Evolutionary conservation across 2,113 vertebrate genomes (phyloP).

Genomic region (Neopipo cinnamomea): DNA sequence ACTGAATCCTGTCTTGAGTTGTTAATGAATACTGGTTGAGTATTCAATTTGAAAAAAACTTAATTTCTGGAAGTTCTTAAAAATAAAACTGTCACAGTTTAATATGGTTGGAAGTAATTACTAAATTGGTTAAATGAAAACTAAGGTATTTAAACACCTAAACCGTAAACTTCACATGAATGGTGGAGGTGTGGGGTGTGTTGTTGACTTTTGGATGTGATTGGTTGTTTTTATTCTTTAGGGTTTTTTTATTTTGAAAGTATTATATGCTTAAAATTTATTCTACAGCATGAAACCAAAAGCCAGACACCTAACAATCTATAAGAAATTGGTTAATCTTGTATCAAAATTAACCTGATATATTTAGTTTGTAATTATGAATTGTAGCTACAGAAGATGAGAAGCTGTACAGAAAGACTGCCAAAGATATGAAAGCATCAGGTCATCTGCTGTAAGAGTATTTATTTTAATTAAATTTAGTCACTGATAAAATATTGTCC

Average conservation of each 20-base stretch:
- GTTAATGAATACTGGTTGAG: neutral
- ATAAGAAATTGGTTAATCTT: neutral
- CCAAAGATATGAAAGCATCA: neutral
- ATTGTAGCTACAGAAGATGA: neutral
- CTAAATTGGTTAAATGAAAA: neutral
- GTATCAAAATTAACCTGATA: neutral
- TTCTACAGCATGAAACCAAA: neutral
- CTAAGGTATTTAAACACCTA: neutral
- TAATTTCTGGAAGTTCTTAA: neutral
- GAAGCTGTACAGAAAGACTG: neutral
- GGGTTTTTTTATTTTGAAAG: neutral
- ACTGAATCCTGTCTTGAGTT: neutral
- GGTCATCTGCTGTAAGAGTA: neutral
- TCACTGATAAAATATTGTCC: neutral
- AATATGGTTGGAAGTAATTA: neutral
- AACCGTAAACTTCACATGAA: neutral
- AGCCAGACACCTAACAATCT: neutral
- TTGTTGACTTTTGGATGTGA: neutral
- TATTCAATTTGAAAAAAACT: neutral
- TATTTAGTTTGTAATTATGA: neutral
- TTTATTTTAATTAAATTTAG: neutral
- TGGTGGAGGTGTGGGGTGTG: neutral
- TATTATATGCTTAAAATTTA: neutral
- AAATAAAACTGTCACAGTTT: neutral
- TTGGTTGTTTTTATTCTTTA: neutral